These are phyloP conservation scores for Terrapene triunguis DNA, from an alignment of 2,113 vertebrate species.

Conservation along the genomic window DNA sequence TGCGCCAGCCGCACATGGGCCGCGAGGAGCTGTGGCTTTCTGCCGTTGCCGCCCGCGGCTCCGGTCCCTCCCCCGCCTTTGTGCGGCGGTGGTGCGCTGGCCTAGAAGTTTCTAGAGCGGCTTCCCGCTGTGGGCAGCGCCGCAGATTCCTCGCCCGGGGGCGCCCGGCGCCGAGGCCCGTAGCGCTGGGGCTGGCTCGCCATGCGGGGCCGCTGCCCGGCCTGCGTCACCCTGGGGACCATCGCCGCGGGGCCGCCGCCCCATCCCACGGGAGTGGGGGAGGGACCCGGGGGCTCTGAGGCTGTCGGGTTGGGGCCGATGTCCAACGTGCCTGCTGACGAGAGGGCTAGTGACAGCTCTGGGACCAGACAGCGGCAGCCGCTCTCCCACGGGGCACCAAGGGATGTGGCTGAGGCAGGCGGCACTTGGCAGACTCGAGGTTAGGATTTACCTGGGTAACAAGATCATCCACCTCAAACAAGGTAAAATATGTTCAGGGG, in stretches of 20 bases:
- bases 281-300: not conserved
- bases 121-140: not conserved
- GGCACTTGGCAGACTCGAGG: not conserved
- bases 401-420: not conserved
- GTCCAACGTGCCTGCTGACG: too few relatives aligned
- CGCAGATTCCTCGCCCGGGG: too few relatives aligned
- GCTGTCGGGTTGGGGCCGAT: not conserved
- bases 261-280: not conserved
- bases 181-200: not conserved
- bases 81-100: not conserved
- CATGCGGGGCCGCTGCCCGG: constrained; percentile 6
- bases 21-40: not conserved
- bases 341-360: not conserved
- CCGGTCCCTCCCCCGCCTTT: not conserved
- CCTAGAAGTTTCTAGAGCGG: constrained; percentile 34
- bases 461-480: not conserved
- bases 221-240: not conserved
- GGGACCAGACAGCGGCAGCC: too few relatives aligned
- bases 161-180: not conserved
- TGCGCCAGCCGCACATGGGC: not conserved
- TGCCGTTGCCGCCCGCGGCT: not conserved
- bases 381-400: not conserved
- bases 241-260: not conserved
- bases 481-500: too few relatives aligned
- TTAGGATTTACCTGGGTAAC: not conserved